Conservation (phyloP, 2,888 invertebrate species). For the Drosophila putrida region DNA sequence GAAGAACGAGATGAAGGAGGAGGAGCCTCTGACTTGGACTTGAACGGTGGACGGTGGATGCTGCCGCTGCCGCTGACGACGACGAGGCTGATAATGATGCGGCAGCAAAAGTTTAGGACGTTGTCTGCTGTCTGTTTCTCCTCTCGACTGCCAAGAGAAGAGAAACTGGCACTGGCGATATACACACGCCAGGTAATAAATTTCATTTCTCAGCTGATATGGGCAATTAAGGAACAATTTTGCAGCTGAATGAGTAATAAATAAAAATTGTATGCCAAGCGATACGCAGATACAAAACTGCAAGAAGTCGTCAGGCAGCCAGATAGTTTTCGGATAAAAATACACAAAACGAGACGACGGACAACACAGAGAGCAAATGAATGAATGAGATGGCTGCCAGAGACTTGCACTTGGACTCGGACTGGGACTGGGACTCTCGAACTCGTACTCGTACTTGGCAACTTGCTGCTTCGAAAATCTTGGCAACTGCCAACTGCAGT, state of each 20-base stretch:
- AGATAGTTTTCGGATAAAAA: constrained; percentile 82
- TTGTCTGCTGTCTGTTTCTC: constrained; percentile 38
- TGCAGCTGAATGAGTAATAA: constrained; percentile 84
- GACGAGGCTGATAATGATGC: constrained; percentile 76
- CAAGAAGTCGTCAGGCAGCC: constrained; percentile 77
- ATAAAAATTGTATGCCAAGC: constrained; percentile 82
- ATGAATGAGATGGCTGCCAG: constrained; percentile 50
- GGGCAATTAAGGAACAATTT: constrained; percentile 84
- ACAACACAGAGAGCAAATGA: constrained; percentile 35
- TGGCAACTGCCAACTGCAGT: constrained; percentile 2
- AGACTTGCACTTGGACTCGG: too few relatives aligned
- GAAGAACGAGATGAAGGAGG: constrained; percentile 6
- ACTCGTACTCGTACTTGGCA: background rate
- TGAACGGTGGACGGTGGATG: constrained; percentile 16
- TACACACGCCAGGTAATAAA: constrained; percentile 83
- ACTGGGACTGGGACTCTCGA: too few relatives aligned
- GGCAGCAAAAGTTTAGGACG: constrained; percentile 78
- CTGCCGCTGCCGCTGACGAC: constrained; percentile 45
- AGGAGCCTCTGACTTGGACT: constrained; percentile 9
- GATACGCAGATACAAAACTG: constrained; percentile 81
- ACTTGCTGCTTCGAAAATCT: constrained; percentile 36
- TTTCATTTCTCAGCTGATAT: constrained; percentile 84
- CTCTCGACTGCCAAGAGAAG: background rate
- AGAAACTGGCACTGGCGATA: constrained; percentile 72
- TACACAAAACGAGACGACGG: constrained; percentile 59